These are phyloP conservation scores for Plagodis dolabraria DNA, from an alignment of 2,888 invertebrate genomes.

Conservation along the genomic window DNA sequence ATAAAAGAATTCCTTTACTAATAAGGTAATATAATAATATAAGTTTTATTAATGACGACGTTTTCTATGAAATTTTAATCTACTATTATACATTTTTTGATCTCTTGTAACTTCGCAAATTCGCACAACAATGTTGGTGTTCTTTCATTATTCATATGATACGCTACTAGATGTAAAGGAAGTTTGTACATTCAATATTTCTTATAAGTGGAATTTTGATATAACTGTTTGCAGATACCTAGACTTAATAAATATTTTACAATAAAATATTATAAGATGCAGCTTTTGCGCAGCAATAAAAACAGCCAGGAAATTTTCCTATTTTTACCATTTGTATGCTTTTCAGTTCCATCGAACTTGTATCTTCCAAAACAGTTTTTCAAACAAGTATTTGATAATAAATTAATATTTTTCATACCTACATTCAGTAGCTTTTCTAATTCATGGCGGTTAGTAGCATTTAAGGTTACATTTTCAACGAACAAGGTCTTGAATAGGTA, in stretches of 20 bases:
- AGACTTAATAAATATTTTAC: not conserved
- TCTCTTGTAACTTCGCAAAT: conserved; percentile 20
- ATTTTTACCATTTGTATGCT: no score
- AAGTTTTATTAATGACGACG: conserved; percentile 10
- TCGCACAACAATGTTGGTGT: conserved; percentile 13
- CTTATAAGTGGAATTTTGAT: not conserved
- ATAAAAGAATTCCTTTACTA: conserved; percentile 7
- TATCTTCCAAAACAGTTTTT: conserved; percentile 6
- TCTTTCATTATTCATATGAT: not conserved
- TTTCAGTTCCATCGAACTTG: no score
- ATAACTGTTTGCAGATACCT: not conserved
- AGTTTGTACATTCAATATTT: not conserved
- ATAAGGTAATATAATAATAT: conserved; percentile 12
- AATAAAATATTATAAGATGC: no score
- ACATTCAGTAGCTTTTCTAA: conserved; percentile 59
- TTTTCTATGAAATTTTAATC: conserved; percentile 15
- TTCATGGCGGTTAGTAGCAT: conserved; percentile 53
- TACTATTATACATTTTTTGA: conserved; percentile 25
- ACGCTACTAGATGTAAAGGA: not conserved
- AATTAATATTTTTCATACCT: conserved; percentile 75
- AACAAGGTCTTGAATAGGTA: conserved; percentile 52
- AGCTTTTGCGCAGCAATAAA: no score
- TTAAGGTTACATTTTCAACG: conserved; percentile 70
- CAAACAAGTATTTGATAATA: conserved; percentile 62
- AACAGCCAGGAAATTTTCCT: no score